Evolutionary conservation across 2,797 vertebrate species (phyloP), one percentile per base, ranked within the genome.

Genomic region (Geotrypetes seraphini): DNA sequence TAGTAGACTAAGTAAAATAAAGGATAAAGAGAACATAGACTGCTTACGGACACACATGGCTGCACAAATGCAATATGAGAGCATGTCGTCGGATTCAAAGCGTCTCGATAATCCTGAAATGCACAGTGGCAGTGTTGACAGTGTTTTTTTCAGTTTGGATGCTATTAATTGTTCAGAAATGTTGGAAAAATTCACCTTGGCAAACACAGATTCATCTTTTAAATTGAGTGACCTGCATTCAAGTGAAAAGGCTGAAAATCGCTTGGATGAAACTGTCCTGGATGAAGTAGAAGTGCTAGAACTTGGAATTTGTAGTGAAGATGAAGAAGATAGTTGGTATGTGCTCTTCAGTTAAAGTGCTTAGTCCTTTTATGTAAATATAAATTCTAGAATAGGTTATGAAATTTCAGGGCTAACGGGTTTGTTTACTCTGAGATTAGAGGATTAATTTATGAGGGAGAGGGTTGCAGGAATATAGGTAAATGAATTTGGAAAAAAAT

Each of bases 231-330:
- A 32, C 40, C 47, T 45, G 2, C 40, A 11, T 2, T 47, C 51
- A n/a, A 4, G 0, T 5, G 79, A 54, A 3, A 68, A 57, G 11
- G 50, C 71, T 16, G 58, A 59, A 2, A 15, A 19, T 8, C n/a
- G 54, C 1, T 17, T 35, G 0, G 25, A 13, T 32, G 63, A 78
- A 12, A 63, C 66, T 0, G 79, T 81, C 2, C 73, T 92, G 56
- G 91, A 93, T 25, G 88, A 90, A 35, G 85, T 90, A 37, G 89
- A 90, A 12, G 79, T 90, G 47, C 60, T 96, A 1, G 84, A 93
- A 56, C 72, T 93, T 42, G 85, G 84, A 25, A 53, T 45, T 0
- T 82, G 78, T 54, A 69, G 57, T 3, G 83, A 79, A 2, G 87
- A 88, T 8, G 88, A 89, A 2, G 89, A 89, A 25, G 79, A 86